Base-by-base conservation (phyloP, 2,888 invertebrate genomes). In the Apamea monoglypha region DNA sequence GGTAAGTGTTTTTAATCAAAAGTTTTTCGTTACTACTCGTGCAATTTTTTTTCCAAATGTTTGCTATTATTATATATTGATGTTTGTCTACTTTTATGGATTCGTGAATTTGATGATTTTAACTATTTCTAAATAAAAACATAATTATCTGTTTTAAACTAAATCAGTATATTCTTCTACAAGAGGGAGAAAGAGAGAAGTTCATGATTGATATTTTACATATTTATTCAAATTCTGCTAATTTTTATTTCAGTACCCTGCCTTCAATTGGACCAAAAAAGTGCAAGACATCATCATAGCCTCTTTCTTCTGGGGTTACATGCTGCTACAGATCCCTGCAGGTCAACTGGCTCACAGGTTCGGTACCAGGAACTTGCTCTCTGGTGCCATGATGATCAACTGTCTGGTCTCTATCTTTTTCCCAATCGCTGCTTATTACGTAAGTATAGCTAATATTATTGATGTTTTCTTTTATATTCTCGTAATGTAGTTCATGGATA, bases 261-360 rank as follows among this genome's bases (percentile, higher is more conserved):
- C 94, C 74, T 96, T 96, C 75, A 89, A 96, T 61, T 98, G 98
- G 98, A 91, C 92, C 47, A 96, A 97, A 71, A 93, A 96, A n/a
- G 92, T 91, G 0, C 97, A 97, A 88, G 97, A 97, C 78, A 83
- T 94, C 0, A 92, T 97, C 14, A 92, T 97, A 36, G 96, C 97
- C 1, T 97, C 97, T 0, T 97, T 97, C 87, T 97, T 97, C 89
- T 97, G 97, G 97, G 97, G 97, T 8, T 98, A 98, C 92, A 97
- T 98, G 82, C 83, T 97, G 5, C 97, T 98, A 47, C 98, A 98
- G 93, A 94, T 98, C 25, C 98, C 98, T 0, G 97, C 97, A 0
- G 98, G 98, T 0, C 97, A 98, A 82, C 91, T 98, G 76, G 98
- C 98, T 0, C 98, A 98, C 85, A 97, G 96, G 63, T 98, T 98